A percentile compares a stretch with the other conserved stretches of the same genome.
Conservation (phyloP, 2,888 invertebrate species). For the Calameuta filiformis region DNA sequence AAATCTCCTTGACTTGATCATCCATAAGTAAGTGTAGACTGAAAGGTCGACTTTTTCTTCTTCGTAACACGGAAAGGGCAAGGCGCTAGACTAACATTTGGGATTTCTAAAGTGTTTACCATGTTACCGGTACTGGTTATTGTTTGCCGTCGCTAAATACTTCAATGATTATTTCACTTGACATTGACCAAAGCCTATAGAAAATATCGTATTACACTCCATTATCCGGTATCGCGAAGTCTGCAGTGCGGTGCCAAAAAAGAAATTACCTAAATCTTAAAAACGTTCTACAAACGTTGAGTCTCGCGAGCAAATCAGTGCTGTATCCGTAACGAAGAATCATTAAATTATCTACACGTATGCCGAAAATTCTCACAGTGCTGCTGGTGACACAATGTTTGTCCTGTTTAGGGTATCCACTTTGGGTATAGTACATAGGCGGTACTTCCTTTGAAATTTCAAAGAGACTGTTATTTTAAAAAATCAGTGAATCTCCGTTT, state of each 20-base stretch:
- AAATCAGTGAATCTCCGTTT: background rate
- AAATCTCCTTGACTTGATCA: background rate
- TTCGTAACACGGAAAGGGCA: background rate
- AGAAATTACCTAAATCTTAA: background rate
- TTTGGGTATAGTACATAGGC: background rate
- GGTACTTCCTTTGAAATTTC: background rate
- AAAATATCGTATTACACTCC: slow-evolving; percentile 10
- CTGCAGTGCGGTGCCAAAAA: background rate
- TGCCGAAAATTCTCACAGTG: background rate
- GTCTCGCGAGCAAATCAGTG: background rate
- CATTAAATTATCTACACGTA: background rate
- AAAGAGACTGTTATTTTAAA: background rate
- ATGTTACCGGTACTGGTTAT: slow-evolving; percentile 35
- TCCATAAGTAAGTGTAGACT: background rate
- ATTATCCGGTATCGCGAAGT: background rate
- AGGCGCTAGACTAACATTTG: slow-evolving; percentile 1
- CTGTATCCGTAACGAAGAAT: background rate
- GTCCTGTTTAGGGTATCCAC: background rate
- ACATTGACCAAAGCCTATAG: slow-evolving; percentile 32
- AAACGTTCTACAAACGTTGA: background rate
- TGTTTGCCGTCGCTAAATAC: slow-evolving; percentile 41
- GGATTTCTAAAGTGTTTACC: slow-evolving; percentile 39
- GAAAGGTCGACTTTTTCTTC: background rate
- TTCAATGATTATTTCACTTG: slow-evolving; percentile 25
- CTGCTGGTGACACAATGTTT: background rate